Conservation (phyloP, 2,113 vertebrate genomes). For the Suricata suricatta region DNA sequence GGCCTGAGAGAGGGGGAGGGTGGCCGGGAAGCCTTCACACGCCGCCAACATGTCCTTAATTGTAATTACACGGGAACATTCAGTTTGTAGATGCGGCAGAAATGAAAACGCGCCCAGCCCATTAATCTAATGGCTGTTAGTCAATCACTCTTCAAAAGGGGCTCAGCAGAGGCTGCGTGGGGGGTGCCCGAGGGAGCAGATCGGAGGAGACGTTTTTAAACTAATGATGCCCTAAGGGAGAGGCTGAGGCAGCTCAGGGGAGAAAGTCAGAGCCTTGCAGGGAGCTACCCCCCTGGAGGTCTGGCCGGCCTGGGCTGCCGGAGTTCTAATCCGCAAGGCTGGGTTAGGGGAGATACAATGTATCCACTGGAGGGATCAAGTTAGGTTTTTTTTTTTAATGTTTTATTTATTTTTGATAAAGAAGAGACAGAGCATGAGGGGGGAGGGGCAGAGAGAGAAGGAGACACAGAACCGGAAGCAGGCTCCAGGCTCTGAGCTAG, state of each 20-base stretch:
- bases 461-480: no score
- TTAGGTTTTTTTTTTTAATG: rapidly evolving
- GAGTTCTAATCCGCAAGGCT: background rate
- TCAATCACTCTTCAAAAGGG: conserved; percentile 39
- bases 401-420: no score
- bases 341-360: background rate
- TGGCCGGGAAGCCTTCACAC: background rate
- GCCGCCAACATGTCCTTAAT: background rate
- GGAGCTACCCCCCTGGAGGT: background rate
- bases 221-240: background rate
- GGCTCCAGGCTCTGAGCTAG: no score
- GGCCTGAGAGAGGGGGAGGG: rapidly evolving
- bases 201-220: background rate
- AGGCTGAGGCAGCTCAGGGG: background rate
- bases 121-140: conserved; percentile 58
- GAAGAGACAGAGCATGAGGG: no score
- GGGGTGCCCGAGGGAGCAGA: background rate
- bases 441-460: no score
- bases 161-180: background rate
- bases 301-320: background rate
- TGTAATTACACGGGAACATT: conserved; percentile 48
- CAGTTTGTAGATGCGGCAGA: conserved; percentile 46
- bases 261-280: background rate
- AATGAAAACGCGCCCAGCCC: background rate
- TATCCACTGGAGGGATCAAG: background rate